phyloP scores from a whole-genome alignment of 2,888 invertebrate genomes.

The Geotrupes spiniger region DNA sequence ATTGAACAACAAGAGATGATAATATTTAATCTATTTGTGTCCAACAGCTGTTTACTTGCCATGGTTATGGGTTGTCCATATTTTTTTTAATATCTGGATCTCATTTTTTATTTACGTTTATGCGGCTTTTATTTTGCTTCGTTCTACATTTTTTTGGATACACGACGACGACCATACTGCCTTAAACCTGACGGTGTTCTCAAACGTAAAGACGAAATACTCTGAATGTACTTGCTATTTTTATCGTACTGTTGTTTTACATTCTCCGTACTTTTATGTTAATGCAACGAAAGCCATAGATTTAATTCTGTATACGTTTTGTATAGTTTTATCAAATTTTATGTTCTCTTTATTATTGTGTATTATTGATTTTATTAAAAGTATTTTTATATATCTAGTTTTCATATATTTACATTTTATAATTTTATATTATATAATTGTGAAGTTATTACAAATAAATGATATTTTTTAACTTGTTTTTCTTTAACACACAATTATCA shows the following conservation, averaged over 20 bases:
- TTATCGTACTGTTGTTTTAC: constrained; percentile 25
- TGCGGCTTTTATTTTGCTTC: constrained; percentile 28
- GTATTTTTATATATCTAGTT: constrained; percentile 46
- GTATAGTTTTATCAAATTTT: constrained; percentile 51
- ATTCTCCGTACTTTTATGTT: constrained; percentile 30
- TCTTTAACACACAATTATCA: no score
- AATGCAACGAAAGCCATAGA: constrained; percentile 42
- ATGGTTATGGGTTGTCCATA: constrained; percentile 45
- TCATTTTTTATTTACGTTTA: constrained; percentile 37
- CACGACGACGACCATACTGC: constrained; percentile 25
- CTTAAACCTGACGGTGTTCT: constrained; percentile 28
- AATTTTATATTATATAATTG: constrained; percentile 49
- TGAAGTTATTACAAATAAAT: constrained; percentile 45
- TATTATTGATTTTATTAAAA: constrained; percentile 49
- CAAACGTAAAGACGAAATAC: constrained; percentile 31
- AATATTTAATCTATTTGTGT: constrained; percentile 31
- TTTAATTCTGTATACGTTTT: constrained; percentile 45
- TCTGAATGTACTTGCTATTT: constrained; percentile 25
- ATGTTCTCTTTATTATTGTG: constrained; percentile 46
- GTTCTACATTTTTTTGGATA: constrained; percentile 27
- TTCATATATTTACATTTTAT: constrained; percentile 50
- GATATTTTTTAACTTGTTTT: constrained; percentile 30
- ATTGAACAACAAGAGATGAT: constrained; percentile 13
- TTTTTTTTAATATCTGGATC: constrained; percentile 40
- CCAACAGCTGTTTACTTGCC: constrained; percentile 41